phyloP scores from a whole-genome alignment of 2,113 vertebrate species.

The Prolemur simus region DNA sequence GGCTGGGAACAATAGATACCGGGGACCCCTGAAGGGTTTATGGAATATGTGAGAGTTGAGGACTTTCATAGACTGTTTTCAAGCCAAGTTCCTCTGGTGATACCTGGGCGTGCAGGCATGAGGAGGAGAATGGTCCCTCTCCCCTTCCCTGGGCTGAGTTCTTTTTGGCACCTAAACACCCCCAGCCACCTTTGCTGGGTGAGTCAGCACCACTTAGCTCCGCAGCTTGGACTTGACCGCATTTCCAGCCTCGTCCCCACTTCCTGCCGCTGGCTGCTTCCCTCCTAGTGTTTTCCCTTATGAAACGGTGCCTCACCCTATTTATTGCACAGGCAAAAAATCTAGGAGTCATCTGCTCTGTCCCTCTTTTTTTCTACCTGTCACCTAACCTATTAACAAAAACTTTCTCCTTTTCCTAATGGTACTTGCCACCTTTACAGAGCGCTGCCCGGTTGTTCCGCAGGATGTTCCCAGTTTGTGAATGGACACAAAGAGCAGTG shows the following conservation, averaged over 20 bases:
- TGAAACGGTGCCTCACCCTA: neutral
- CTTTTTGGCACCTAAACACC: too few relatives aligned
- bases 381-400: neutral
- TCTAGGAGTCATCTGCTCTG: rapidly evolving
- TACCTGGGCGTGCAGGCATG: too few relatives aligned
- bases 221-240: rapidly evolving
- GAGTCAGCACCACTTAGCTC: rapidly evolving
- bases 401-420: neutral
- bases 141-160: neutral
- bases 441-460: neutral
- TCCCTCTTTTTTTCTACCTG: neutral
- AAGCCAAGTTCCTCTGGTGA: neutral
- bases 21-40: neutral
- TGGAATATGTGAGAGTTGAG: neutral
- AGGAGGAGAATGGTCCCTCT: neutral
- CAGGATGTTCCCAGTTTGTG: neutral
- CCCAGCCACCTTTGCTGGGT: too few relatives aligned
- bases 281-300: neutral
- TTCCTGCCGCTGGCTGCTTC: too few relatives aligned
- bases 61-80: too few relatives aligned
- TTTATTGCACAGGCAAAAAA: too few relatives aligned
- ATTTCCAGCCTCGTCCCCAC: too few relatives aligned
- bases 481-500: neutral
- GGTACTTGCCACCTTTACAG: neutral
- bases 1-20: rapidly evolving